Percentiles rank a stretch among this genome's conserved stretches.
Conservation (phyloP, 1,140 invertebrate species). For the Drosophila pachea region DNA sequence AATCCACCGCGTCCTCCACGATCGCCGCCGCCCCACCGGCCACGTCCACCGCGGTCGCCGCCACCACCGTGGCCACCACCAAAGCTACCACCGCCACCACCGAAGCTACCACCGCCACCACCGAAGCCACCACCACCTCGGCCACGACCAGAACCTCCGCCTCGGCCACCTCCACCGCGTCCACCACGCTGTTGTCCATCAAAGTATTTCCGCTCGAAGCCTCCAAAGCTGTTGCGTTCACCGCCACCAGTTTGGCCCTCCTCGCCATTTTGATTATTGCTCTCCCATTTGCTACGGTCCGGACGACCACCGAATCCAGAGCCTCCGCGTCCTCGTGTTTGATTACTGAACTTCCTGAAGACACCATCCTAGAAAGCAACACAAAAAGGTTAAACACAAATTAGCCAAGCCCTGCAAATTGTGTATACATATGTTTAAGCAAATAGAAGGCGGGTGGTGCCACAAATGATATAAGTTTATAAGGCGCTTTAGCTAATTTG, state of each 20-base stretch:
- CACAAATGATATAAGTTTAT: slow-evolving; percentile 70
- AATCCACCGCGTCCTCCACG: slow-evolving; percentile 73
- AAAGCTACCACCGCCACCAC: slow-evolving; percentile 75
- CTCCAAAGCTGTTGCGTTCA: slow-evolving; percentile 79
- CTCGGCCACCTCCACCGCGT: slow-evolving; percentile 78
- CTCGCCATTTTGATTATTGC: slow-evolving; percentile 69
- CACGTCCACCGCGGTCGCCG: slow-evolving; percentile 71
- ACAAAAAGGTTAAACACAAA: slow-evolving; percentile 68
- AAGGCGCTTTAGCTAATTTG: slow-evolving; percentile 68
- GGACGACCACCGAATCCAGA: slow-evolving; percentile 71
- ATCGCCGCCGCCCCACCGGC: slow-evolving; percentile 62
- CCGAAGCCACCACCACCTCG: slow-evolving; percentile 75
- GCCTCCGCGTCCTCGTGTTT: slow-evolving; percentile 75
- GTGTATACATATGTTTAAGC: slow-evolving; percentile 13
- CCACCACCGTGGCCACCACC: slow-evolving; percentile 73
- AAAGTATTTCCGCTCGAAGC: slow-evolving; percentile 78
- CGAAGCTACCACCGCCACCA: slow-evolving; percentile 73
- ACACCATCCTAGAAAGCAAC: slow-evolving; percentile 59
- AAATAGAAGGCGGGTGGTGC: slow-evolving; percentile 43
- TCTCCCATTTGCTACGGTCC: slow-evolving; percentile 59
- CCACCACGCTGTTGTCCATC: slow-evolving; percentile 77
- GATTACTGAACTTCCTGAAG: slow-evolving; percentile 59
- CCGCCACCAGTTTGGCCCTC: slow-evolving; percentile 78
- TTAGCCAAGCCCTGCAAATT: slow-evolving; percentile 71
- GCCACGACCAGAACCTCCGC: slow-evolving; percentile 75